Evolutionary conservation across 2,113 vertebrate species (phyloP).

Genomic region (Mixornis gularis): DNA sequence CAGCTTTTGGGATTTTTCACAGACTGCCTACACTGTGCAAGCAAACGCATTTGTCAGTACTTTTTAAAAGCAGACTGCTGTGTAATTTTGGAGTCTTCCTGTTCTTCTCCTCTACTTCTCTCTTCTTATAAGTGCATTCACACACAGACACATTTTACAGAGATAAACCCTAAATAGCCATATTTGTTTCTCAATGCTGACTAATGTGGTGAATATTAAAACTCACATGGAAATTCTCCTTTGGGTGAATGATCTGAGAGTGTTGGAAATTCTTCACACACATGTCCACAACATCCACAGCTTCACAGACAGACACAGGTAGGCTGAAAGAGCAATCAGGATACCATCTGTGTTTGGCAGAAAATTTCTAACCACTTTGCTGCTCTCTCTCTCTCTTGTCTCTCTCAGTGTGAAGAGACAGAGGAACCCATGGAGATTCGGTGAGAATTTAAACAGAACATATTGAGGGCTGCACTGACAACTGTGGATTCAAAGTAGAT

Average conservation of each 20-base stretch:
- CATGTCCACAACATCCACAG: conserved; percentile 38
- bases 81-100: conserved; percentile 3
- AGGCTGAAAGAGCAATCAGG: conserved; percentile 47
- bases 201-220: conserved; percentile 23
- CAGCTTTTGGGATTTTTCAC: not conserved
- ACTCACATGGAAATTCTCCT: conserved; percentile 1
- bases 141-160: not conserved
- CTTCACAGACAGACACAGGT: conserved; percentile 38
- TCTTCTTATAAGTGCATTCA: not conserved
- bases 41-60: not conserved
- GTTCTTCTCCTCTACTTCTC: not conserved
- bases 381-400: conserved; percentile 6
- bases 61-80: conserved; percentile 3
- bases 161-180: not conserved
- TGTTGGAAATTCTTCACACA: not conserved
- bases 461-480: conserved; percentile 34
- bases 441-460: conserved; percentile 38
- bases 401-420: conserved; percentile 26
- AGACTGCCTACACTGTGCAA: conserved; percentile 1
- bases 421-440: conserved; percentile 13
- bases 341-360: conserved; percentile 45
- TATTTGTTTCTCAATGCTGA: conserved; percentile 12
- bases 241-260: not conserved
- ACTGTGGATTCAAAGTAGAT: not conserved
- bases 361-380: conserved; percentile 43